Evolutionary conservation across 2,888 invertebrate genomes (phyloP).

Genomic region (Caenorhabditis zanzibari): DNA sequence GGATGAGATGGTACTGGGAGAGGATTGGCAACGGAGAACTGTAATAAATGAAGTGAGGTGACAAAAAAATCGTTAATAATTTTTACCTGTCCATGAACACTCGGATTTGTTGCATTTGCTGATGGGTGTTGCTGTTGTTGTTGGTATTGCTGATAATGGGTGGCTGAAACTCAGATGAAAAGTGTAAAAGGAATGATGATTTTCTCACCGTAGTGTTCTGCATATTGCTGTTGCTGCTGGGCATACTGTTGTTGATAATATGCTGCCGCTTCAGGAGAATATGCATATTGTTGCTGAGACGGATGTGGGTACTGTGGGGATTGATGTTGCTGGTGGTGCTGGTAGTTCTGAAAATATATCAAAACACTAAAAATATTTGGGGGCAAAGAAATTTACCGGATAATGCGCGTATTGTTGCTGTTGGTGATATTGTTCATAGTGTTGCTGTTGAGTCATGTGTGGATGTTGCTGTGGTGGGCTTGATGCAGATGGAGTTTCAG

Average conservation of each 20-base stretch:
- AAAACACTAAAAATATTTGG: too few relatives aligned
- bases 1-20: conserved; percentile 52
- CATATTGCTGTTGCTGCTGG: conserved; percentile 46
- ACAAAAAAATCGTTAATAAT: background rate
- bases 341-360: conserved; percentile 17
- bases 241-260: conserved; percentile 55
- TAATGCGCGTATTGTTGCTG: conserved; percentile 36
- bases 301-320: conserved; percentile 28
- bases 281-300: conserved; percentile 45
- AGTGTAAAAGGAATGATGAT: too few relatives aligned
- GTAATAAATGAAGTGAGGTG: conserved; percentile 16
- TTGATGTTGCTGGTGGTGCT: conserved; percentile 33
- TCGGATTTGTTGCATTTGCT: conserved; percentile 32
- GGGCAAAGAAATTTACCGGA: conserved; percentile 11
- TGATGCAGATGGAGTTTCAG: background rate
- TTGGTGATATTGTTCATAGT: conserved; percentile 48
- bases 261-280: conserved; percentile 49
- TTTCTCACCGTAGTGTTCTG: conserved; percentile 41
- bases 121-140: conserved; percentile 56
- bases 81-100: conserved; percentile 57
- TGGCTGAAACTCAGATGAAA: conserved; percentile 35
- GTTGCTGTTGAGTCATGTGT: conserved; percentile 40
- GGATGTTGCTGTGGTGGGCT: conserved; percentile 36
- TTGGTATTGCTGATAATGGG: conserved; percentile 52
- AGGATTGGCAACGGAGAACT: conserved; percentile 65